Evolutionary conservation across 2,797 vertebrate species (phyloP), one percentile per base, ranked within the genome.

Genomic region (Caiman crocodilus): DNA sequence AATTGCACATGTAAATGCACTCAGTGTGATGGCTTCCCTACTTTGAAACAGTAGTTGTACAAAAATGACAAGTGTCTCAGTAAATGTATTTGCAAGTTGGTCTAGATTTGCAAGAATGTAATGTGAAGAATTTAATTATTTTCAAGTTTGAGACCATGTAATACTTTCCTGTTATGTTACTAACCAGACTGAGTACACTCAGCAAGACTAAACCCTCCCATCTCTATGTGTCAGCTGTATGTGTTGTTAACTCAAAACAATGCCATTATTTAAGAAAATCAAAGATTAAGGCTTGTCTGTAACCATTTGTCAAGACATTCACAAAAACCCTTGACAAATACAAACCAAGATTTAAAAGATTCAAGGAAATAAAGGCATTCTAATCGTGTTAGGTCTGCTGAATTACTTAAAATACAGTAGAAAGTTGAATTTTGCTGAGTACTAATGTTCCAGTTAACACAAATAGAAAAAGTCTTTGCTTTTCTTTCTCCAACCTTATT

Each of bases 121-220:
- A 2, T 32, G 71, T 77, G 74, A 89, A 20, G 79, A 82, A 79
- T 57, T 80, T 57, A 83, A 88, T 94, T 77, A 25, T 9, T 65
- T 87, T 90, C 57, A 81, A 60, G 56, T 79, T 94, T 30, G 61
- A 88, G 90, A 50, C 76, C 76, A 74, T 32, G 56, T 71, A 94
- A n/a, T 84, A 76, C 87, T 88, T 18, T 30, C 59, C 84, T 87
- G 85, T n/a, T 85, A 82, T 91, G 61, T 82, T 89, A 30, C 64
- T 90, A 1, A 64, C 94, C 84, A 58, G 17, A 92, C 65, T 30
- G 85, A 91, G 50, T 56, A 80, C 82, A 50, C 42, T 93, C 85
- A 16, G 14, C 18, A 14, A 71, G 67, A 71, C 67, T 42, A 42
- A 42, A 71, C 23, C 32, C 21, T 71, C 20, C 21, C 2, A 10